Evolutionary conservation across 2,888 invertebrate genomes (phyloP).

Genomic region (Pristionchus entomophagus): DNA sequence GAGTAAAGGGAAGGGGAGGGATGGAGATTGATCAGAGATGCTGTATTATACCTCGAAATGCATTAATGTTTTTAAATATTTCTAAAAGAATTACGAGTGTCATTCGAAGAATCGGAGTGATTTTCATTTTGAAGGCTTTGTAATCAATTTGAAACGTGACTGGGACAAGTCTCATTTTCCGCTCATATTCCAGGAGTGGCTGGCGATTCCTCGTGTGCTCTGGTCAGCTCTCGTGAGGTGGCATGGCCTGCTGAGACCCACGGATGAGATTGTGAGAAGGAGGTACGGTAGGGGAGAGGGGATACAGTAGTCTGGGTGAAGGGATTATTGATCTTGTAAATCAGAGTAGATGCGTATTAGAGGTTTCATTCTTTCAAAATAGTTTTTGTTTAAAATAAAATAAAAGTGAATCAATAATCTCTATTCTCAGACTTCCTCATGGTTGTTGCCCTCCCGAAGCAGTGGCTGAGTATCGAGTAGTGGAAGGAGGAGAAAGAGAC

Average conservation of each 20-base stretch:
- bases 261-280: slow-evolving; percentile 46
- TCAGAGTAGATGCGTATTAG: no score
- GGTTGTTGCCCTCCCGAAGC: slow-evolving; percentile 33
- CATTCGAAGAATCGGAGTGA: no score
- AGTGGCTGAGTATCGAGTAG: slow-evolving; percentile 35
- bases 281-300: not conserved
- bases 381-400: no score
- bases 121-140: no score
- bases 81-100: no score
- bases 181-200: slow-evolving; percentile 36
- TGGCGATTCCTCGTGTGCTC: slow-evolving; percentile 41
- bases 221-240: slow-evolving; percentile 43
- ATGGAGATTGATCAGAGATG: not conserved
- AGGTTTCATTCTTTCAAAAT: no score
- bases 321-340: no score
- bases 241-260: slow-evolving; percentile 27
- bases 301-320: not conserved
- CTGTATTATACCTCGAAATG: no score
- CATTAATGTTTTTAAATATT: no score
- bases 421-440: not conserved
- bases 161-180: no score
- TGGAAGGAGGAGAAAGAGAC: slow-evolving; percentile 14
- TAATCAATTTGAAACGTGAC: no score
- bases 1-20: not conserved
- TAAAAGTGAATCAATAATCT: no score